Evolutionary conservation across 2,113 vertebrate genomes (phyloP), one percentile per base, ranked within the genome.

Genomic region (Corvus cornix): DNA sequence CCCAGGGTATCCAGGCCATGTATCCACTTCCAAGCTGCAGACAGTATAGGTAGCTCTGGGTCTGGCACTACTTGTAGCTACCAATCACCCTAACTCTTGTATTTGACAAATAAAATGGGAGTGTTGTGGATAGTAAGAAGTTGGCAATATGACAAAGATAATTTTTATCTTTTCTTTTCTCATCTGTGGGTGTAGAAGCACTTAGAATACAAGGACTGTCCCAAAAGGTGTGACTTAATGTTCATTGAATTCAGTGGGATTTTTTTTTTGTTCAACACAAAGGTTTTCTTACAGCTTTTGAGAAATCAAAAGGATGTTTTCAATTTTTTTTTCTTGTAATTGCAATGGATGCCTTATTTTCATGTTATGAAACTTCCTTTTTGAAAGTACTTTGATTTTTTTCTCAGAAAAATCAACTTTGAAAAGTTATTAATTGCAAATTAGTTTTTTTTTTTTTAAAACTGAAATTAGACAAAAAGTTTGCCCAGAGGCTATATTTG

Each of bases 391-490:
- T 89, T 75, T 35, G 15, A 39, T 20, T 78, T 83, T 69, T 92
- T 81, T 33, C 60, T 79, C 31, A 48, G 60, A 30, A 84, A 89
- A 84, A 87, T 89, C 33, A 84, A 24, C 31, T 76, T 92, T 64
- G 56, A 56, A 69, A 92, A 75, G 69, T 68, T 72, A 53, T 23
- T 92, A 0, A 60, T 75, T 96, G 92, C 37, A 76, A 76, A 62
- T 83, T 41, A 87, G 19, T 60, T 84, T 62, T 95, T 92, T 58
- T 51, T 74, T 90, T 95, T 85, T 35, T 27, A 27, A 78, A 88
- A 81, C 18, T 31, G 33, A 90, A 89, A 87, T 89, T 63, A 77
- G 21, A 33, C 43, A 28, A 87, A 86, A 84, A 43, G 20, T 2
- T 87, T 93, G 6, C 46, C 51, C 46, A 26, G 21, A 69, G n/a